Base-by-base conservation (phyloP, 2,888 invertebrate species). In the Parnassius orleans region DNA sequence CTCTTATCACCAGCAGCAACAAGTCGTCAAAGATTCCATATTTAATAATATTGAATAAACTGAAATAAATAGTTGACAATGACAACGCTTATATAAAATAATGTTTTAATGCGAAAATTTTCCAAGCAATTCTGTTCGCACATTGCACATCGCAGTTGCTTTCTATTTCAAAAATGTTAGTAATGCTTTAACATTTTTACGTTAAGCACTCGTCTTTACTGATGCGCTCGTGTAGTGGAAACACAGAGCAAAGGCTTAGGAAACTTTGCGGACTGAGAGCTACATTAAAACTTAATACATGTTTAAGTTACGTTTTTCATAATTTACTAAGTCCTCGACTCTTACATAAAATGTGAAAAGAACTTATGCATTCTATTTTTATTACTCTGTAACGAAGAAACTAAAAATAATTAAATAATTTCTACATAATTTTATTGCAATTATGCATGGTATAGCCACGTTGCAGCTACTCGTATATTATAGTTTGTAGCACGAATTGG, bases 131-230 rank as follows among this genome's bases (percentile, higher is more conserved):
- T 14, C 53, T 42, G 41, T 47, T 59, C 15, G 33, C 14, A 42
- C 12, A 19, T 19, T n/a, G n/a, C n/a, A n/a, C n/a, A n/a, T n/a
- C n/a, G 43, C 44, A 15, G 9, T 44, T 50, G 41, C 60, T 54
- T 55, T 59, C 14, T 50, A 46, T 46, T n/a, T 33, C 10, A 44
- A 50, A 54, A 55, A 60, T 55, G 50, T n/a, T 44, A 50, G 60
- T 50, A 50, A 50, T 19, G 54, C 43, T 24, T 60, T 50, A 55
- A 55, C 43, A 43, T 55, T 61, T 60, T 51, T 19, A 55, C 14
- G 42, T 42, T 52, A 19, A 51, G 46, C 51, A 61, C 51, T 61
- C 50, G 10, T 50, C 46, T 15, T 59, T 59, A 58, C 50, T 10
- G 54, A 42, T 14, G 14, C 42, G 50, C 24, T 51, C 33, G 44